Conservation (phyloP, 2,113 vertebrate genomes). For the Paracanthobrama guichenoti region DNA sequence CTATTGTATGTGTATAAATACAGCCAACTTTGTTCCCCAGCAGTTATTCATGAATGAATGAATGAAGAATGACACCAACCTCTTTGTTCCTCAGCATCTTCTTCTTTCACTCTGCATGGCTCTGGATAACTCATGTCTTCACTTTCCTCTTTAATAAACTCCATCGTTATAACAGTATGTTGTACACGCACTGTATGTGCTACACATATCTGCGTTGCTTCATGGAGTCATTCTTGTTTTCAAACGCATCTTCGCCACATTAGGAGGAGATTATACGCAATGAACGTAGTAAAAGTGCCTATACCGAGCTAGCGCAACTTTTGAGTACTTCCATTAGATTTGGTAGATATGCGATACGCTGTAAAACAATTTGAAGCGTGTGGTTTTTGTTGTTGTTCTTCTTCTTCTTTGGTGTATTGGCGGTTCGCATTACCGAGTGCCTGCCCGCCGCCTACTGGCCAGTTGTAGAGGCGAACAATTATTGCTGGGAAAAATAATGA, state of each 20-base stretch:
- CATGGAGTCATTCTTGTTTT: neutral
- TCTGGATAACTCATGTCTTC: neutral
- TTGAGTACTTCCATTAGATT: neutral
- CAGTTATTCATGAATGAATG: neutral
- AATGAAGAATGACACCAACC: neutral
- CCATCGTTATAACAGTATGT: neutral
- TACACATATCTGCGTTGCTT: neutral
- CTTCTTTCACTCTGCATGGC: neutral
- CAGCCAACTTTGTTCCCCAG: no score
- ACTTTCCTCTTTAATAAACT: neutral
- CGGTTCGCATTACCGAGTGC: neutral
- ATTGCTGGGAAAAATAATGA: no score
- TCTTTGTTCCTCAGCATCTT: neutral
- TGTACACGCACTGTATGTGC: neutral
- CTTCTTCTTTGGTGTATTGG: neutral
- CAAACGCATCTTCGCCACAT: neutral
- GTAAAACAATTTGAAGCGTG: neutral
- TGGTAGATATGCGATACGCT: no score
- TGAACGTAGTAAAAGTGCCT: neutral
- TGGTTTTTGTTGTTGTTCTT: no score
- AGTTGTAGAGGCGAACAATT: neutral
- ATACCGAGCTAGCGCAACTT: neutral
- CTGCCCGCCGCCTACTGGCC: neutral
- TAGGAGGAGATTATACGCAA: neutral
- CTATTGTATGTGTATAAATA: no score